phyloP scores from a whole-genome alignment of 2,797 vertebrate species.

The Enteromius mattozi region DNA sequence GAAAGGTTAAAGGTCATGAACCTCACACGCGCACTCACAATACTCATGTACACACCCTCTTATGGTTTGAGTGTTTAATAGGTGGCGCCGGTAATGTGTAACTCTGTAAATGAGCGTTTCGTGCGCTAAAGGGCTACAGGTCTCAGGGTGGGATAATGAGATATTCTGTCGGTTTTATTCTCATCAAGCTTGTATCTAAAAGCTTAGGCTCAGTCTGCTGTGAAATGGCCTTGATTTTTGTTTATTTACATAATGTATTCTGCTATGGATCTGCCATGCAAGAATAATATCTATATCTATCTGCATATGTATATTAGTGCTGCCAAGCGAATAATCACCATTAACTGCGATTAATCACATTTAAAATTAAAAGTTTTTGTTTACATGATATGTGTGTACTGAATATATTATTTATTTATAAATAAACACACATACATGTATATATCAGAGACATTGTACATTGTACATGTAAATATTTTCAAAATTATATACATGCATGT shows the following conservation, averaged over 20 bases:
- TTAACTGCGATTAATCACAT: too few species aligned
- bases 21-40: slow-evolving; percentile 11
- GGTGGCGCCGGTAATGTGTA: slow-evolving; percentile 32
- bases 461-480: too few species aligned
- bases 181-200: background rate
- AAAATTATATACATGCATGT: too few species aligned
- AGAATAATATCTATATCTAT: background rate
- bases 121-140: slow-evolving; percentile 24
- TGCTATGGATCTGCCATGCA: background rate
- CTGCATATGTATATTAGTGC: background rate
- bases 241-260: background rate
- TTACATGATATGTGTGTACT: too few species aligned
- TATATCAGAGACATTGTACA: too few species aligned
- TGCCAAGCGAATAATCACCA: too few species aligned
- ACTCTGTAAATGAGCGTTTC: slow-evolving; percentile 31
- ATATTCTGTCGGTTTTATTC: slow-evolving; percentile 17
- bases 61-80: slow-evolving; percentile 35
- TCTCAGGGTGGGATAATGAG: slow-evolving; percentile 36
- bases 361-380: too few species aligned
- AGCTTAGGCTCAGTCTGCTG: slow-evolving; percentile 8
- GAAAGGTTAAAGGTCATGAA: slow-evolving; percentile 54
- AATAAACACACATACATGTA: too few species aligned
- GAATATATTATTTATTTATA: too few species aligned
- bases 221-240: slow-evolving; percentile 20
- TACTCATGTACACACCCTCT: slow-evolving; percentile 16